Percentiles rank a stretch among this genome's conserved stretches.
Conservation (phyloP, 2,888 invertebrate species). For the Lacanobia oleracea region DNA sequence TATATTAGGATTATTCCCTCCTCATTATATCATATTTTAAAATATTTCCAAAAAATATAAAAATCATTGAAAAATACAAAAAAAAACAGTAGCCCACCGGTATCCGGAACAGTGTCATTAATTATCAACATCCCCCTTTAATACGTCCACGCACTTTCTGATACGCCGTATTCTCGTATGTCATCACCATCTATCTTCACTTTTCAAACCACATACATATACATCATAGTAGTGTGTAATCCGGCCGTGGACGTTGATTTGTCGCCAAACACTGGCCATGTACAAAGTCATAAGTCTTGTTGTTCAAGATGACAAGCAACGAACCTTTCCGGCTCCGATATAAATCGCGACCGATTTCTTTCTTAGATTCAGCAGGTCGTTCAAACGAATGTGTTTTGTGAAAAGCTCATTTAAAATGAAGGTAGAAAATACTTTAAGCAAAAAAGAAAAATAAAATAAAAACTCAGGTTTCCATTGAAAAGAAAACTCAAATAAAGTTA, state of each 20-base stretch:
- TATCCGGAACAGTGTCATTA: no score
- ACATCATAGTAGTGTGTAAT: slow-evolving; percentile 36
- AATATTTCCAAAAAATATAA: no score
- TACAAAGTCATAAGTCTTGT: slow-evolving; percentile 45
- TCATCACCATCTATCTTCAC: no score
- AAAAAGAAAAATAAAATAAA: neutral
- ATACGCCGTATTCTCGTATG: no score
- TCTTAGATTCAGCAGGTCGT: slow-evolving; percentile 16
- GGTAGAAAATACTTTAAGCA: slow-evolving; percentile 3
- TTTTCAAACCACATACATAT: neutral
- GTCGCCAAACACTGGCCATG: slow-evolving; percentile 46
- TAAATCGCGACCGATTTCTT: slow-evolving; percentile 52
- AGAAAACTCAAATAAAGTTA: slow-evolving; percentile 15
- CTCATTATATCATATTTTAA: no score
- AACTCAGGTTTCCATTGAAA: slow-evolving; percentile 9
- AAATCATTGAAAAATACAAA: no score
- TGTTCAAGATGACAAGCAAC: slow-evolving; percentile 41
- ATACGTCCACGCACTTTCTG: no score
- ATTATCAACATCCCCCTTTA: no score
- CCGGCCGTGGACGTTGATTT: slow-evolving; percentile 45
- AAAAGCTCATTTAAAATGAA: slow-evolving; percentile 11
- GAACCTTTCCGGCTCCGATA: slow-evolving; percentile 37
- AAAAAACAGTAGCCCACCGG: no score
- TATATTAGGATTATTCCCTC: no score
- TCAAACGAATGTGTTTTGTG: slow-evolving; percentile 13